These are phyloP conservation scores for Sarcophaga subvicina DNA, from an alignment of 2,888 invertebrate species.

Conservation along the genomic window DNA sequence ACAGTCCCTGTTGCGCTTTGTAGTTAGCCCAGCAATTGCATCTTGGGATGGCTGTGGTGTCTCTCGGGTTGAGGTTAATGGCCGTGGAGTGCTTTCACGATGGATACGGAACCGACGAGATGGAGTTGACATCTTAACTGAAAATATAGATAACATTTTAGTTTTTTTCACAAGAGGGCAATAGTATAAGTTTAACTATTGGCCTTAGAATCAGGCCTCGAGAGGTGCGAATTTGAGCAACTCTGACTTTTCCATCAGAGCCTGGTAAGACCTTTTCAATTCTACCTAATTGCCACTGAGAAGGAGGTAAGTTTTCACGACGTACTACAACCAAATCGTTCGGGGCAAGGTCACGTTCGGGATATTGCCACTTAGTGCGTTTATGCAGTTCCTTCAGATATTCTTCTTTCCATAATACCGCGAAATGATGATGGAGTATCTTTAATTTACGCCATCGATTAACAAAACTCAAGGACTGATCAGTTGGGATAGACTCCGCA, in stretches of 20 bases:
- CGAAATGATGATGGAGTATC: background rate
- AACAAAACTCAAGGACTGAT: background rate
- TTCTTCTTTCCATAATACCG: background rate
- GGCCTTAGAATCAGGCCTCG: background rate
- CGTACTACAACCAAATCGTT: no score
- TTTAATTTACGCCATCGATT: conserved; percentile 22
- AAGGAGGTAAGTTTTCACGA: no score
- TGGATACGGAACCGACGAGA: background rate
- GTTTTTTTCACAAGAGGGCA: background rate
- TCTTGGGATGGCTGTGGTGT: no score
- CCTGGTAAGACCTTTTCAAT: background rate
- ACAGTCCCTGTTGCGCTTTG: background rate
- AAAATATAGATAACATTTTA: background rate
- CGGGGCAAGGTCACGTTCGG: no score
- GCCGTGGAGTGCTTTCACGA: background rate
- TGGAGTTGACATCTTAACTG: background rate
- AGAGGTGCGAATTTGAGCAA: background rate
- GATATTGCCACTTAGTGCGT: no score
- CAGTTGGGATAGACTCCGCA: conserved; percentile 7
- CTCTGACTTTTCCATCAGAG: background rate
- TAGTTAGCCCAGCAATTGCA: no score
- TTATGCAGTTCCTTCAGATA: no score
- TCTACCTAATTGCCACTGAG: no score
- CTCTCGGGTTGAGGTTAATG: no score
- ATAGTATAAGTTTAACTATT: conserved; percentile 3